Evolutionary conservation across 2,113 vertebrate species (phyloP).

Genomic region (Uria aalge): DNA sequence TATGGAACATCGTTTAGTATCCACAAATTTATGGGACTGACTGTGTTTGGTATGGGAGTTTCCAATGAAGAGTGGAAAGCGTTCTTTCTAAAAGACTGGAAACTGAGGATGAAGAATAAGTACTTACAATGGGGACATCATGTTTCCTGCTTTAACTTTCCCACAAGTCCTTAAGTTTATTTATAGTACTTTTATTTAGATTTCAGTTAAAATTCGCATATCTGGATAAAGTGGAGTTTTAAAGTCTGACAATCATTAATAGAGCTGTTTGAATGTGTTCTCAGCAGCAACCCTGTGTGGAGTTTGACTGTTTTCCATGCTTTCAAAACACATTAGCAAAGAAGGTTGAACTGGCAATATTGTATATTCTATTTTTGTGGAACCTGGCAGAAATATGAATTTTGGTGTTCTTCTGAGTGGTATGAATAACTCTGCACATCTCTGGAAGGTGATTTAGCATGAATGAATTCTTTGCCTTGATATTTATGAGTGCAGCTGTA

Average conservation of each 20-base stretch:
- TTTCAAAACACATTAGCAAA: background rate
- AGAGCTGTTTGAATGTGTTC: background rate
- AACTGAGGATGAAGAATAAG: background rate
- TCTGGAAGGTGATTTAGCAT: constrained; percentile 54
- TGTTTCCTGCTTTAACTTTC: background rate
- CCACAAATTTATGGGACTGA: background rate
- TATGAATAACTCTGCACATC: constrained; percentile 39
- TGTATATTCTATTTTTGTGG: background rate
- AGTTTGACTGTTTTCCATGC: background rate
- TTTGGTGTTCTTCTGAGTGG: constrained; percentile 34
- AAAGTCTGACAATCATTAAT: background rate
- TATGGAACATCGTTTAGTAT: background rate
- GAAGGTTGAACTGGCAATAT: background rate
- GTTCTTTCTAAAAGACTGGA: background rate
- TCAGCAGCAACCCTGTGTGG: background rate
- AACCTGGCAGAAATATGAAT: constrained; percentile 25
- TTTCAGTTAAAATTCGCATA: background rate
- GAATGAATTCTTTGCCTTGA: constrained; percentile 52
- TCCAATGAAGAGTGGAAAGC: background rate
- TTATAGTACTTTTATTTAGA: background rate
- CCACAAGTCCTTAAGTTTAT: background rate
- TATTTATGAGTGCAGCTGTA: constrained; percentile 65
- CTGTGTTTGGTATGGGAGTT: background rate
- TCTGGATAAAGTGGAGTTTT: background rate
- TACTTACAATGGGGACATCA: background rate